phyloP scores from a whole-genome alignment of 2,113 vertebrate genomes.

The Coptodon bakossiorum region DNA sequence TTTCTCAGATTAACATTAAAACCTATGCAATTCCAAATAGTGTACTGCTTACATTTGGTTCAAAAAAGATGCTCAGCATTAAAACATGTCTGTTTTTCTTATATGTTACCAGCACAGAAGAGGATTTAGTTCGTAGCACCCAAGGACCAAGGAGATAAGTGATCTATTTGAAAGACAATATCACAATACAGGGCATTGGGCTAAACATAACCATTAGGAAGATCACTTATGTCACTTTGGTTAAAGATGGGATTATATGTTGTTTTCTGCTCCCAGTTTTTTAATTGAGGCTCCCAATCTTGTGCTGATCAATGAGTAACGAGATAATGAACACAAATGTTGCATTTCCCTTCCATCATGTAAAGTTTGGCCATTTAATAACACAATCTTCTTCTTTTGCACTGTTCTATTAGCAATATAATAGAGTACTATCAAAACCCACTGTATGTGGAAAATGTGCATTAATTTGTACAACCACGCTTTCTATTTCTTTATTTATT shows the following conservation, averaged over 20 bases:
- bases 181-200: not conserved
- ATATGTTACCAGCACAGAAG: not conserved
- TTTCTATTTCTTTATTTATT: not conserved
- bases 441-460: not conserved
- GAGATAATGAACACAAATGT: not conserved
- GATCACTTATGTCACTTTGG: not conserved
- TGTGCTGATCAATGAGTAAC: not conserved
- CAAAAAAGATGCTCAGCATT: not conserved
- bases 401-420: not conserved
- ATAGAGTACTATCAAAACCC: not conserved
- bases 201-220: not conserved
- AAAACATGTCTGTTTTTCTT: not conserved
- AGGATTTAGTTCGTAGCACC: not conserved
- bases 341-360: not conserved
- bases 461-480: not conserved
- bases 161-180: not conserved
- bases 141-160: not conserved
- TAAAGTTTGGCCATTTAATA: not conserved
- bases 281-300: not conserved
- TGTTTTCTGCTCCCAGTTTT: not conserved
- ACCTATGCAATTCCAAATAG: not conserved
- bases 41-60: not conserved
- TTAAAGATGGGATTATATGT: not conserved
- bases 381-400: not conserved
- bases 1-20: not conserved